Percentiles rank a stretch among this genome's conserved stretches.
Conservation (phyloP, 2,888 invertebrate genomes). For the Orgyia antiqua region DNA sequence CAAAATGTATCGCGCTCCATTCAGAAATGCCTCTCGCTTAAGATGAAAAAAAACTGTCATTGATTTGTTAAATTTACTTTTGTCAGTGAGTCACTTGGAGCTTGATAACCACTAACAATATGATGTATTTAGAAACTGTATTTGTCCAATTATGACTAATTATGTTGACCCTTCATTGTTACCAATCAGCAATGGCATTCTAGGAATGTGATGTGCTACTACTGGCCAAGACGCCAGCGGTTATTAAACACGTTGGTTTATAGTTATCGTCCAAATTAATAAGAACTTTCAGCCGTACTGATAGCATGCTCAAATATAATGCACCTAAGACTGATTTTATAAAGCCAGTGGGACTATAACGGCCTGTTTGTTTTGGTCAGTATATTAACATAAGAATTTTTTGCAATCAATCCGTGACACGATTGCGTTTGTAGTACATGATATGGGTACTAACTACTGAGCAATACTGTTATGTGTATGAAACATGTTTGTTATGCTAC, state of each 20-base stretch:
- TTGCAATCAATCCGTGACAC: slow-evolving; percentile 42
- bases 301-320: slow-evolving; percentile 7
- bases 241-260: slow-evolving; percentile 35
- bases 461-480: slow-evolving; percentile 4
- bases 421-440: slow-evolving; percentile 35
- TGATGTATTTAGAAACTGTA: slow-evolving; percentile 13
- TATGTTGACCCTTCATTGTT: slow-evolving; percentile 48
- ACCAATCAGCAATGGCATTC: slow-evolving; percentile 44
- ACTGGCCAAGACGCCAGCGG: slow-evolving; percentile 27
- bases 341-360: slow-evolving; percentile 9
- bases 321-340: slow-evolving; percentile 17
- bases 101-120: too few species aligned
- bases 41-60: background rate
- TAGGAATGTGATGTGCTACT: slow-evolving; percentile 42
- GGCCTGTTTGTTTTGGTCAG: slow-evolving; percentile 19
- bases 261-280: slow-evolving; percentile 28
- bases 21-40: background rate
- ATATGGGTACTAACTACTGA: slow-evolving; percentile 21
- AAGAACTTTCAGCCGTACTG: slow-evolving; percentile 18
- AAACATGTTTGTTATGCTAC: slow-evolving; percentile 1
- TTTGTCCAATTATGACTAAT: slow-evolving; percentile 34
- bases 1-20: slow-evolving; percentile 1
- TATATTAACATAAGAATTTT: slow-evolving; percentile 32
- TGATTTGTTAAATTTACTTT: background rate
- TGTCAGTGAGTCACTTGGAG: too few species aligned